Base-by-base conservation (phyloP, 2,797 vertebrate genomes). In the Siniperca undulata region DNA sequence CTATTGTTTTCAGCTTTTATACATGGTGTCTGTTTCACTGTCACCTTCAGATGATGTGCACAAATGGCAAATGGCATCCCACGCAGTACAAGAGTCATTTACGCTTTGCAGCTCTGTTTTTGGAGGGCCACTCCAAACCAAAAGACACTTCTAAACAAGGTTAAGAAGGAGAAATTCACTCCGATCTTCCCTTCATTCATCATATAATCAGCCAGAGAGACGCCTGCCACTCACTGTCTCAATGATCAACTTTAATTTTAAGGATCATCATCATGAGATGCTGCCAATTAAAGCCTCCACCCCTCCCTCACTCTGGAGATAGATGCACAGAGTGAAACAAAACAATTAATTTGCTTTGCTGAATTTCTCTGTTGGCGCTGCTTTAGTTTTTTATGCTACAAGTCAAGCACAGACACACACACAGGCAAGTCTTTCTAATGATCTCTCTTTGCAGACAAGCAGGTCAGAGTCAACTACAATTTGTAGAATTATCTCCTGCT, bases 181-280 rank as follows among this genome's bases (percentile, higher is more conserved):
- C 56, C 60, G 30, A 75, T 60, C 40, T 50, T 42, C 17, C 61
- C 24, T 34, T 73, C 82, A 66, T 80, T 52, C 38, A 42, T 86
- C 58, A 59, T 22, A 42, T 34, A 69, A 64, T 81, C 42, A 70
- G 67, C 40, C 19, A 27, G 46, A 67, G 55, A 75, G 69, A 56
- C 6, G 48, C 64, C 53, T 56, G 70, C 78, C 86, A 83, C 53
- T 88, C 82, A 84, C 50, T 66, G 65, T 71, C 70, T 73, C 67
- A 30, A 34, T n/a, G 24, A 84, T 89, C 85, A 85, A 5, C 67
- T 65, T 42, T 60, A 14, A 80, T 84, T 81, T 74, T 34, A 27
- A n/a, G 44, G 22, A 11, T 68, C 67, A 44, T 76, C 60, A 60
- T 52, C 40, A 59, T 12, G 42, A 82, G 40, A 81, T n/a, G 66